phyloP scores from a whole-genome alignment of 92 coral and sea anemone species.

The Epizoanthus fatuus region DNA sequence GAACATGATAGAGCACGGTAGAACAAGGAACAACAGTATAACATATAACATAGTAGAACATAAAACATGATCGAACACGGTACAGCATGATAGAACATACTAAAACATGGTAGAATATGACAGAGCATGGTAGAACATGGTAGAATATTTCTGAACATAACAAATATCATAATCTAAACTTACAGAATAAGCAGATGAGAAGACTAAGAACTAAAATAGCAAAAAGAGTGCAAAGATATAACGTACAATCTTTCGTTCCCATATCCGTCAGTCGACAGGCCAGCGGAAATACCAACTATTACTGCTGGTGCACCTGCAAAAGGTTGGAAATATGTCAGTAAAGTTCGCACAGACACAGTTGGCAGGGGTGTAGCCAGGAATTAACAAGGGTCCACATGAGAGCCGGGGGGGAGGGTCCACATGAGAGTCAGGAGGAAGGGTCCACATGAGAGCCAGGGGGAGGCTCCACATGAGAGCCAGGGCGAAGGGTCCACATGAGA shows the following conservation, averaged over 20 bases:
- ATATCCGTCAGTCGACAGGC: conserved; percentile 93
- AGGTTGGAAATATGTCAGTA: neutral
- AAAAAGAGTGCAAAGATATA: neutral
- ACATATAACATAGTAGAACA: too few relatives aligned
- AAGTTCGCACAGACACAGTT: neutral
- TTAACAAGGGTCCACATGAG: too few relatives aligned
- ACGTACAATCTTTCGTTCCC: conserved; percentile 97
- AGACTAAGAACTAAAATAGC: neutral
- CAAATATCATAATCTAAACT: neutral
- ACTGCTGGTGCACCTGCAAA: conserved; percentile 92
- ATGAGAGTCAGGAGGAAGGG: too few relatives aligned
- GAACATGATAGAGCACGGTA: too few relatives aligned
- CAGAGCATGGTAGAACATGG: neutral
- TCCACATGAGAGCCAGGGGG: too few relatives aligned
- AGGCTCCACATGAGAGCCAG: too few relatives aligned
- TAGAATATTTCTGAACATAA: too few relatives aligned
- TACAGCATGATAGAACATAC: neutral
- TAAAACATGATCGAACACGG: neutral
- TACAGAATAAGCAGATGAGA: neutral
- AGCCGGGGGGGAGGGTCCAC: too few relatives aligned
- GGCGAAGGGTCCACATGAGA: too few relatives aligned
- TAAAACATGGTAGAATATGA: too few relatives aligned
- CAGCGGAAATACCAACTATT: conserved; percentile 95
- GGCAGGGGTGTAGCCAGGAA: too few relatives aligned
- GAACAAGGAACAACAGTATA: too few relatives aligned